A percentile compares a stretch with the other conserved stretches of the same genome.
Evolutionary conservation across 92 coral and sea anemone genomes (phyloP).

Genomic region (Paramuricea clavata): DNA sequence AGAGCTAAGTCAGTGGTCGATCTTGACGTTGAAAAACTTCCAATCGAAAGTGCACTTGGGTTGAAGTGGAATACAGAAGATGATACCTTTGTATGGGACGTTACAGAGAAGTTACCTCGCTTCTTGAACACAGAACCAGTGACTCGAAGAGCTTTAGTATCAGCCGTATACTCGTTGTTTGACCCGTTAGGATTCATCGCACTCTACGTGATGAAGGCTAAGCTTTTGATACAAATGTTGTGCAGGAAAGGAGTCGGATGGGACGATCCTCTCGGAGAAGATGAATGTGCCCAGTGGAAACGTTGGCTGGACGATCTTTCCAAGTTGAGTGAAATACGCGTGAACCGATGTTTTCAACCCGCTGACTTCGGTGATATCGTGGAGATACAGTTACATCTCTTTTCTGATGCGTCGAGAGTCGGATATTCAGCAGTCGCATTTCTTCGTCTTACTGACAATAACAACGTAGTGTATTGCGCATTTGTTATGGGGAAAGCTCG

Average conservation of each 20-base stretch:
- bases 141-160: constrained; percentile 13
- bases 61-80: constrained; percentile 41
- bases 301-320: constrained; percentile 61
- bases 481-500: constrained; percentile 52
- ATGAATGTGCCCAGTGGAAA: constrained; percentile 47
- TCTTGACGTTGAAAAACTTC: constrained; percentile 59
- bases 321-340: constrained; percentile 30
- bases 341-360: constrained; percentile 64
- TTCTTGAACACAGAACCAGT: background rate
- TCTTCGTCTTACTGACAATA: constrained; percentile 1
- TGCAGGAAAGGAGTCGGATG: constrained; percentile 45
- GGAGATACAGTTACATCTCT: constrained; percentile 5
- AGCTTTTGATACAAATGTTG: constrained; percentile 46
- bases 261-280: constrained; percentile 53
- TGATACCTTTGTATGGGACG: constrained; percentile 34
- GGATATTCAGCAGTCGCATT: constrained; percentile 41
- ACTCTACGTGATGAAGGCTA: constrained; percentile 48
- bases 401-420: constrained; percentile 11
- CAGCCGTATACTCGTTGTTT: background rate
- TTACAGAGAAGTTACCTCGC: background rate
- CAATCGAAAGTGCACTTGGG: constrained; percentile 38
- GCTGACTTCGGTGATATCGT: constrained; percentile 33
- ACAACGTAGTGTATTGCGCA: constrained; percentile 10
- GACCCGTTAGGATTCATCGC: constrained; percentile 2
- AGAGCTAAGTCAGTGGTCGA: constrained; percentile 63